Base-by-base conservation (phyloP, 2,113 vertebrate species). In the Tapirus terrestris region DNA sequence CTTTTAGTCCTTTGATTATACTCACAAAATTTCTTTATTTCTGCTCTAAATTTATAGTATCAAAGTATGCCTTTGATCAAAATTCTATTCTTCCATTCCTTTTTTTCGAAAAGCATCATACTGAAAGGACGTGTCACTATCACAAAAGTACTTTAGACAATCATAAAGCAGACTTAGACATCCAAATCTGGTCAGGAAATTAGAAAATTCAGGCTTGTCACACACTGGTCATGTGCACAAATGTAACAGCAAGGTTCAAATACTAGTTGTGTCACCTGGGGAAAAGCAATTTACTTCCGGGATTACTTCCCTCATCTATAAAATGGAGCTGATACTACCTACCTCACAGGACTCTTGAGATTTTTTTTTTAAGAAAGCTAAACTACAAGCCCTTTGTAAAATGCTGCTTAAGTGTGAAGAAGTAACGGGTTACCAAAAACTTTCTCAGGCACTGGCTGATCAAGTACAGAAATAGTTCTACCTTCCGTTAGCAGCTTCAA, bases 21-120 rank as follows among this genome's bases (percentile, higher is more conserved):
- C 8, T 65, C 67, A 58, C 25, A 75, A 82, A 88, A 76, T 73
- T 39, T 94, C 76, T 94, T 56, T 70, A n/a, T 77, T 92, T 85
- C 88, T 83, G 45, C 21, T 53, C 51, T 31, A 48, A 63, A 17
- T 36, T 84, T 72, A 65, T 43, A 45, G 3, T 29, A 83, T 58
- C 25, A 82, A 80, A 88, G 21, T 12, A 33, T 60, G 33, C 3
- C 48, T 92, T 79, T 94, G 36, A 83, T 73, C 33, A 65, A 92
- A 84, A 92, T 67, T 84, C 29, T 10, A 0, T 53, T 58, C 51
- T 87, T 87, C 23, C 58, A 48, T 88, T 88, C 21, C 9, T 1
- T 73, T 36, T 36, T 77, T 84, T 89, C 72, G 33, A 43, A 89
- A 70, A 80, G 33, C 27, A 84, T 18, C 5, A 84, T 7, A 36